Percentiles rank a stretch among this genome's conserved stretches.
Evolutionary conservation across 1,140 invertebrate species (phyloP).

Genomic region (Pogonomyrmex californicus): DNA sequence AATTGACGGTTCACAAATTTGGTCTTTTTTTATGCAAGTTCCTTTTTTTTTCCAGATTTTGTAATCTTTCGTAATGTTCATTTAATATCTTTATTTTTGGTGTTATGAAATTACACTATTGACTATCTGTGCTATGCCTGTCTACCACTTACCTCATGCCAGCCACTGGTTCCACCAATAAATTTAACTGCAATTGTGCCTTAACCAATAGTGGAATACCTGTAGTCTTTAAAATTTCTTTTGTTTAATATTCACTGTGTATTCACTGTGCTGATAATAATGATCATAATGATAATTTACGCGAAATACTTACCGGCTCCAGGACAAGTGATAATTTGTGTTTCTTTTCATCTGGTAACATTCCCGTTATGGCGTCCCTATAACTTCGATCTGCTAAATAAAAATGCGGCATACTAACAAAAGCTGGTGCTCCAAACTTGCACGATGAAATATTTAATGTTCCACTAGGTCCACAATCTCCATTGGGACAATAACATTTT

Average conservation of each 20-base stretch:
- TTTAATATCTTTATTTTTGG: background rate
- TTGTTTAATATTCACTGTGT: background rate
- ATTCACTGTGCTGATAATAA: background rate
- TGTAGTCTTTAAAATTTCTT: conserved; percentile 84
- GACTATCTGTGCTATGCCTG: background rate
- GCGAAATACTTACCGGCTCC: conserved; percentile 89
- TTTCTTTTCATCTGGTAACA: conserved; percentile 90
- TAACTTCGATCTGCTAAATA: conserved; percentile 92
- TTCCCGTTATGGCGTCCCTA: conserved; percentile 89
- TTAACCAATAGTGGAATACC: conserved; percentile 91
- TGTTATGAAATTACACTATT: background rate
- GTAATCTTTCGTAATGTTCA: background rate
- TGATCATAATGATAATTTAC: conserved; percentile 34
- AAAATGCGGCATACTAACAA: conserved; percentile 95
- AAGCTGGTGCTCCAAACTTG: conserved; percentile 92
- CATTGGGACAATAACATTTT: conserved; percentile 87
- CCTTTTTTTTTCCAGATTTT: background rate
- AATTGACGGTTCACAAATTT: background rate
- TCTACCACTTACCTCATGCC: conserved; percentile 87
- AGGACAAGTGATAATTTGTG: conserved; percentile 91
- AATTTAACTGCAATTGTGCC: conserved; percentile 92
- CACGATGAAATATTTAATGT: conserved; percentile 91
- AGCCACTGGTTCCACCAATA: conserved; percentile 88
- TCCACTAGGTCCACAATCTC: conserved; percentile 86
- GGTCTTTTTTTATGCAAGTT: background rate